Evolutionary conservation across 2,888 invertebrate genomes (phyloP).

Genomic region (Serripes groenlandicus): DNA sequence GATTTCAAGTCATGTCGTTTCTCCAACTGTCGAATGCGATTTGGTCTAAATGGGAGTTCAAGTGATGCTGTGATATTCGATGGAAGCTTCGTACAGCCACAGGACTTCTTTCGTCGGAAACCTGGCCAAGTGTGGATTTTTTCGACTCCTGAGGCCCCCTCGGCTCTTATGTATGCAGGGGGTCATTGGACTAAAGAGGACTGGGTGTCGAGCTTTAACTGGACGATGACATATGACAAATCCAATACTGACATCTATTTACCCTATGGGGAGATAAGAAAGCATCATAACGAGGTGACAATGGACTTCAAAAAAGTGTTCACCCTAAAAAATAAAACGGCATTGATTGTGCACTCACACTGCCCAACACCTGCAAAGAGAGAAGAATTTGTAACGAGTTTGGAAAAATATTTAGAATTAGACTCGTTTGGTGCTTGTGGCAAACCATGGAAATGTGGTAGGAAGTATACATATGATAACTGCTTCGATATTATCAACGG

Average conservation of each 20-base stretch:
- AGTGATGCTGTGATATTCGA: slow-evolving; percentile 13
- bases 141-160: background rate
- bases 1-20: background rate
- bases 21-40: background rate
- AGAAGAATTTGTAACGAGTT: slow-evolving; percentile 19
- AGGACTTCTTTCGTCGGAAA: background rate
- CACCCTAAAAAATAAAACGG: background rate
- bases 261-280: background rate
- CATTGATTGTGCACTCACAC: background rate
- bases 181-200: background rate
- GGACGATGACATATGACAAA: slow-evolving; percentile 19
- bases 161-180: background rate
- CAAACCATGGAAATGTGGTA: slow-evolving; percentile 51
- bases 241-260: slow-evolving; percentile 8
- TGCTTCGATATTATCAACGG: slow-evolving; percentile 45
- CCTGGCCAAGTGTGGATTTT: slow-evolving; percentile 12
- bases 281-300: background rate
- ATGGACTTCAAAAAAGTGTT: background rate
- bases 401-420: slow-evolving; percentile 24
- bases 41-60: too few species aligned
- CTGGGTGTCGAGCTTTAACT: slow-evolving; percentile 4
- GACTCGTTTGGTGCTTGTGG: slow-evolving; percentile 41
- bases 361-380: slow-evolving; percentile 23
- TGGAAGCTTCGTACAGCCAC: background rate
- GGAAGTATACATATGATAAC: slow-evolving; percentile 33